These are phyloP conservation scores for Drosophila pachea DNA, from an alignment of 1,140 invertebrate species.

Conservation along the genomic window DNA sequence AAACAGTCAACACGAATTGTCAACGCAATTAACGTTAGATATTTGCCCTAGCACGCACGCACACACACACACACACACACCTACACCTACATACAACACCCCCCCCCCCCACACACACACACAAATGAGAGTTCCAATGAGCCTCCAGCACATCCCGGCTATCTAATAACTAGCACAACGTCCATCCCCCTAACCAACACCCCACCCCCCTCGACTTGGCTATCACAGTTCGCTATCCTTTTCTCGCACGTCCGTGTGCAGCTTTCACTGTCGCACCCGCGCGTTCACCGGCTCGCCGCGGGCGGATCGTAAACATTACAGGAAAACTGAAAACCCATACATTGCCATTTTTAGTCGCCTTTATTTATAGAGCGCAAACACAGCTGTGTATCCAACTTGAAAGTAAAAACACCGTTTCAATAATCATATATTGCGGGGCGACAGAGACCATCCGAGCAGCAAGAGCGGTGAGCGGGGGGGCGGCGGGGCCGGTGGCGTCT, in stretches of 20 bases:
- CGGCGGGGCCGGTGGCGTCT: background rate
- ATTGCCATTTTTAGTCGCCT: slow-evolving; percentile 68
- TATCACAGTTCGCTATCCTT: slow-evolving; percentile 3
- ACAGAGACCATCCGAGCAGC: background rate
- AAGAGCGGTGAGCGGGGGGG: background rate
- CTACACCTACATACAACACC: too few relatives aligned
- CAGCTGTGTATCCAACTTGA: slow-evolving; percentile 54
- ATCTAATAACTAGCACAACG: slow-evolving; percentile 23
- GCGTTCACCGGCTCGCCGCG: background rate
- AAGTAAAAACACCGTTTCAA: slow-evolving; percentile 46
- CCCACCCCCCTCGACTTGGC: slow-evolving; percentile 13
- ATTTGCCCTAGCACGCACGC: slow-evolving; percentile 12
- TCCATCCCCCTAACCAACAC: too few relatives aligned
- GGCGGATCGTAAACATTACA: slow-evolving; percentile 22
- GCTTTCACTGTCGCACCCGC: background rate
- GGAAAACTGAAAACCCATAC: slow-evolving; percentile 36
- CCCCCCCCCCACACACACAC: background rate
- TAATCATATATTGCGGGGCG: slow-evolving; percentile 30
- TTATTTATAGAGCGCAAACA: slow-evolving; percentile 73
- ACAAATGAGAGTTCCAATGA: background rate
- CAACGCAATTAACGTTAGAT: slow-evolving; percentile 56
- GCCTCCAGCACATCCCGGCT: slow-evolving; percentile 8
- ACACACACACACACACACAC: slow-evolving; percentile 3
- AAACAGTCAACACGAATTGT: slow-evolving; percentile 42
- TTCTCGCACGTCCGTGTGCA: background rate